A percentile compares a stretch with the other conserved stretches of the same genome.
Conservation (phyloP, 2,113 vertebrate genomes). For the Actinemys pallida region DNA sequence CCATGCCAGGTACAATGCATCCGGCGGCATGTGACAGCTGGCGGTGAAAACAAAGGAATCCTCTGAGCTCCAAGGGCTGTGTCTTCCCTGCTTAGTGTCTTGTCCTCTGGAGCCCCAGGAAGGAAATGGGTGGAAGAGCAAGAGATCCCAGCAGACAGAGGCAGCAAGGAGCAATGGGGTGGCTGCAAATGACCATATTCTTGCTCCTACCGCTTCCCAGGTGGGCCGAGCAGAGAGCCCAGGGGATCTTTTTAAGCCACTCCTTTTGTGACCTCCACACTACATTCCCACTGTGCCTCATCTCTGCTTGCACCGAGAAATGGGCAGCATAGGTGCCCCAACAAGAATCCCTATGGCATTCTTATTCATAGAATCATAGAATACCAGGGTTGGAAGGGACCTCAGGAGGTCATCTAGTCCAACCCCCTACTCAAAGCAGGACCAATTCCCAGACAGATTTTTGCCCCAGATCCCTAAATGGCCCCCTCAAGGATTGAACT, state of each 20-base stretch:
- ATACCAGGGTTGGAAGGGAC: too few species aligned
- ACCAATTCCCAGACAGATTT: too few species aligned
- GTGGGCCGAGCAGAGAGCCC: not conserved
- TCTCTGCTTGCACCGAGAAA: fast-evolving
- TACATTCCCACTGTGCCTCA: fast-evolving
- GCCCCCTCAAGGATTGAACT: too few species aligned
- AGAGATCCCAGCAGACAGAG: not conserved
- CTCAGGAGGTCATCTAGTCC: too few species aligned
- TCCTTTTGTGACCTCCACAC: not conserved
- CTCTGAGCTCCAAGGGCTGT: not conserved
- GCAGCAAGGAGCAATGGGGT: not conserved
- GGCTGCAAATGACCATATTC: fast-evolving
- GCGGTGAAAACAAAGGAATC: not conserved
- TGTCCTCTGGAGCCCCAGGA: not conserved
- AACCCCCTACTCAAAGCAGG: too few species aligned
- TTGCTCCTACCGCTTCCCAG: not conserved
- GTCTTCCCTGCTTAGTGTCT: not conserved
- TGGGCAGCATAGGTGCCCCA: not conserved
- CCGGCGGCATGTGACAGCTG: not conserved
- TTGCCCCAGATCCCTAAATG: too few species aligned
- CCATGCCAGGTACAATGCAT: not conserved
- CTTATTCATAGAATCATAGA: too few species aligned
- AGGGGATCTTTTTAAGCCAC: not conserved
- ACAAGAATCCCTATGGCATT: not conserved
- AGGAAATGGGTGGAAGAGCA: not conserved